A percentile compares a stretch with the other conserved stretches of the same genome.
phyloP scores from a whole-genome alignment of 2,888 invertebrate species.

The Neoaliturus tenellus region DNA sequence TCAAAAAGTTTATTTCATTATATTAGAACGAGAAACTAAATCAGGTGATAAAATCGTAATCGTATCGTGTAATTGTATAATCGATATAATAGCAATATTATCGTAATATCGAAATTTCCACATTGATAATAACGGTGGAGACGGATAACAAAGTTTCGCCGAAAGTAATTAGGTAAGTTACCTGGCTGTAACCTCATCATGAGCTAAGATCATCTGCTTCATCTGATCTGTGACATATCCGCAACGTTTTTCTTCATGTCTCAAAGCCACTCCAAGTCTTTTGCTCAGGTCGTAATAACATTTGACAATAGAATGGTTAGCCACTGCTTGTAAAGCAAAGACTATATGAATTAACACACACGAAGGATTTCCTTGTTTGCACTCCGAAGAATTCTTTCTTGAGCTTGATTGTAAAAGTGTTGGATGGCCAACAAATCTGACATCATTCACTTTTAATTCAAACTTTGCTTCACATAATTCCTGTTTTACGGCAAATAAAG shows the following conservation, averaged over 20 bases:
- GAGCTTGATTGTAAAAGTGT: constrained; percentile 82
- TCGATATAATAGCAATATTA: no score
- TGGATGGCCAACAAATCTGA: constrained; percentile 96
- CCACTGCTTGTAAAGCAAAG: constrained; percentile 93
- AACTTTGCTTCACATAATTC: constrained; percentile 94
- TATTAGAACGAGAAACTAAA: no score
- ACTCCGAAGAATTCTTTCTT: constrained; percentile 47
- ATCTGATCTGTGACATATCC: constrained; percentile 93
- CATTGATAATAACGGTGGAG: no score
- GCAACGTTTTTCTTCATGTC: constrained; percentile 94
- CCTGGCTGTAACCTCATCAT: constrained; percentile 77
- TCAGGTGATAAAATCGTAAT: no score
- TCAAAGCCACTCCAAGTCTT: constrained; percentile 88
- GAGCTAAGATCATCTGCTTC: constrained; percentile 85
- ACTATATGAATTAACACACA: constrained; percentile 88
- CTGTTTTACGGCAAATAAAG: constrained; percentile 92
- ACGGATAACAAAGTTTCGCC: no score
- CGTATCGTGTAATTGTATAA: no score
- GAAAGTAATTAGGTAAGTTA: no score
- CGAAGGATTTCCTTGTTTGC: constrained; percentile 55
- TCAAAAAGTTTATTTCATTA: no score
- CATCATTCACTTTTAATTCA: constrained; percentile 96
- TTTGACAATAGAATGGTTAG: constrained; percentile 93
- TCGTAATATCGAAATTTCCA: no score
- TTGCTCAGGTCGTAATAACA: constrained; percentile 97